Base-by-base conservation (phyloP, 2,888 invertebrate species). In the Rotaria magnacalcarata region DNA sequence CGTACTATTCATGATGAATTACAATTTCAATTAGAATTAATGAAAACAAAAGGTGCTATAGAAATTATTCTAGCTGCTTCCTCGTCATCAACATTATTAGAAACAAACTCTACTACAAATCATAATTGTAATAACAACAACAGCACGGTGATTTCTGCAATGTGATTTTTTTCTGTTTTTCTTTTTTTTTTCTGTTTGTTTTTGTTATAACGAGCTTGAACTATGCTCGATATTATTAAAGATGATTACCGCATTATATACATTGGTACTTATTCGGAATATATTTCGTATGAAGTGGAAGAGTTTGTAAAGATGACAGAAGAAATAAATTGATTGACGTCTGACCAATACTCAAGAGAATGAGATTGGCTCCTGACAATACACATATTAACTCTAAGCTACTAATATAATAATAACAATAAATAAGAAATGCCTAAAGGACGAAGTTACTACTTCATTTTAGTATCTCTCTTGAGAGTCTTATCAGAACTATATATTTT, bases 11-110 rank as follows among this genome's bases (percentile, higher is more conserved):
- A 43, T 74, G 41, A 74, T 41, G 74, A 74, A 74, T 43, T 74
- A 74, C 34, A 43, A 74, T 74, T 21, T 74, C 74, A 74, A 74
- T 74, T 43, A 74, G 74, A 74, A 74, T 74, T 74, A 74, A 74
- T 74, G 74, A 74, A 43, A 74, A 74, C 74, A 41, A 74, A 74
- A 74, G 74, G 74, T 74, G 74, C 41, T 19, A 74, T 74, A 21
- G 74, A 74, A 74, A 74, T 43, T 41, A 74, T 74, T 41, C 10
- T 74, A 27, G 58, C 58, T 2, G 14, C 56, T 56, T 5, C 56
- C 24, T 56, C 58, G 10, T 10, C 58, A 27, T 60, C 58, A 27
- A 60, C 58, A 60, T 60, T 27, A 60, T 8, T 6, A 60, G 58
- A 60, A 60, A 60, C n/a, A 24, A 8, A 60, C 14, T 60, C 58